Evolutionary conservation across 2,113 vertebrate species (phyloP).

Genomic region (Syrmaticus mikado): DNA sequence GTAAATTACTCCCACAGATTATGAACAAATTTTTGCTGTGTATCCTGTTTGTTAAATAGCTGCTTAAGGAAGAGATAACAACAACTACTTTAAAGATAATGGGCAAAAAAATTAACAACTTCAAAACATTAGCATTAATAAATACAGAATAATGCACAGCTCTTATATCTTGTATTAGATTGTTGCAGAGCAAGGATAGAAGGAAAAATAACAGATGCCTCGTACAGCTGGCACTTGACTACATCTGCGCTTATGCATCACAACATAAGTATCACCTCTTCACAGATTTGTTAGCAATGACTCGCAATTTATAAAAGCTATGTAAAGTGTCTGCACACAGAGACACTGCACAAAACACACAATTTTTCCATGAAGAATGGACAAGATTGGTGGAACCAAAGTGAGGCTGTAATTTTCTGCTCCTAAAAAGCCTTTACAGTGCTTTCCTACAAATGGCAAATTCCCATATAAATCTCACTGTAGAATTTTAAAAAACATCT

Average conservation of each 20-base stretch:
- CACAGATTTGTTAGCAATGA: not conserved
- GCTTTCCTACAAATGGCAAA: not conserved
- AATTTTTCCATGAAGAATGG: not conserved
- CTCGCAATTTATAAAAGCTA: not conserved
- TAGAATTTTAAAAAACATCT: not conserved
- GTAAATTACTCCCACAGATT: not conserved
- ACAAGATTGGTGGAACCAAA: not conserved
- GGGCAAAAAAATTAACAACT: not conserved
- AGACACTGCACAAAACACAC: not conserved
- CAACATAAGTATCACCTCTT: not conserved
- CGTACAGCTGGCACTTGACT: constrained; percentile 3
- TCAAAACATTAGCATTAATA: not conserved
- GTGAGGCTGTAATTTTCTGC: not conserved
- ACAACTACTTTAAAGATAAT: not conserved
- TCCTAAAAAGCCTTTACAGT: not conserved
- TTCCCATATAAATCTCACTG: not conserved
- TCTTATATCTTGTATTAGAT: not conserved
- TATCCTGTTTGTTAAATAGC: not conserved
- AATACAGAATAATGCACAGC: not conserved
- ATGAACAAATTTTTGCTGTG: not conserved
- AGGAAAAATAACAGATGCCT: constrained; percentile 20
- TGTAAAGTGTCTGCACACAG: not conserved
- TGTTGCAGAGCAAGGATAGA: not conserved
- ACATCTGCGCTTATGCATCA: constrained; percentile 30
- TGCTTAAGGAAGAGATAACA: not conserved